Conservation (phyloP, 2,888 invertebrate genomes). For the Nesidiocoris tenuis region DNA sequence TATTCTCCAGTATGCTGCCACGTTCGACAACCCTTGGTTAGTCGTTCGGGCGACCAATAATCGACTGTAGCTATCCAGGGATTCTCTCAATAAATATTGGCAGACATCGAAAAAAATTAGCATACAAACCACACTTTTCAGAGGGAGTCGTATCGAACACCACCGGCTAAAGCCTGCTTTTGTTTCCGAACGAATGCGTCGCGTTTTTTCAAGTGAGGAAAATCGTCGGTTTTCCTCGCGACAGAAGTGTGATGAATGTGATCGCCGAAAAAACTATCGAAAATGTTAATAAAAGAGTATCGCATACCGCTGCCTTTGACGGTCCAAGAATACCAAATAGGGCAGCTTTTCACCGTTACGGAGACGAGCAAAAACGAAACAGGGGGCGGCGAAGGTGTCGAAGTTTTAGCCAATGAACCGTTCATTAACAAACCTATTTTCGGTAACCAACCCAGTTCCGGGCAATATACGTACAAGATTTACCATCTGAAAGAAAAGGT, state of each 20-base stretch:
- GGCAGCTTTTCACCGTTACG: conserved; percentile 95
- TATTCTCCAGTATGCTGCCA: too few relatives aligned
- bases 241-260: background rate
- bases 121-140: too few relatives aligned
- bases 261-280: background rate
- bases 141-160: too few relatives aligned
- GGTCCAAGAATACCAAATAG: conserved; percentile 99
- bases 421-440: conserved; percentile 85
- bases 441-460: conserved; percentile 76
- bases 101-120: too few relatives aligned
- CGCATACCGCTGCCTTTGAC: conserved; percentile 94
- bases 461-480: conserved; percentile 99
- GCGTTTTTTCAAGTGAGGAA: background rate
- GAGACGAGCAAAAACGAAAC: conserved; percentile 69
- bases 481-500: conserved; percentile 94
- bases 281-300: conserved; percentile 55
- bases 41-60: too few relatives aligned
- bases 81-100: too few relatives aligned
- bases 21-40: too few relatives aligned
- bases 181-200: background rate
- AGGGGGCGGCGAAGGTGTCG: conserved; percentile 69
- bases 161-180: too few relatives aligned
- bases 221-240: background rate
- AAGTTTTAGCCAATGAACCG: conserved; percentile 95
- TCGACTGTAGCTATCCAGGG: too few relatives aligned